Evolutionary conservation across 2,888 invertebrate species (phyloP).

Genomic region (Poecilus cupreus): DNA sequence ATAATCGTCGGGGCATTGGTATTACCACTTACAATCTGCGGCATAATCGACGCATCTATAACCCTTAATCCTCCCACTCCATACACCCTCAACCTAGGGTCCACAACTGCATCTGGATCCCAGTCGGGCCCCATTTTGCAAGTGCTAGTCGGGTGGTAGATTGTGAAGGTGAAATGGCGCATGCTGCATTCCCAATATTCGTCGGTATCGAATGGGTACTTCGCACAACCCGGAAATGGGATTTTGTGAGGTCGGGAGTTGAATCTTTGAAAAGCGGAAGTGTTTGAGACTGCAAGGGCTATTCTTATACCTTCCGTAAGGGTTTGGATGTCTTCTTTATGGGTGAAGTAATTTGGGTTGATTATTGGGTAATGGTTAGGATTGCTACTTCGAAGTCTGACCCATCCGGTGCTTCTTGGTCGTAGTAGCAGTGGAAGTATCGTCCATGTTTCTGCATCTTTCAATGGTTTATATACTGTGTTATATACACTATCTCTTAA

Average conservation of each 20-base stretch:
- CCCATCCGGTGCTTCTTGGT: slow-evolving; percentile 90
- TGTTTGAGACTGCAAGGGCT: slow-evolving; percentile 86
- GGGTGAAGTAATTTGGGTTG: slow-evolving; percentile 94
- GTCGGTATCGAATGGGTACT: slow-evolving; percentile 82
- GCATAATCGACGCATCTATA: slow-evolving; percentile 92
- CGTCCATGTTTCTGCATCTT: slow-evolving; percentile 88
- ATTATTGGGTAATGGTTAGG: slow-evolving; percentile 89
- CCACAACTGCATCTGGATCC: slow-evolving; percentile 87
- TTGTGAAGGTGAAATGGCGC: slow-evolving; percentile 86
- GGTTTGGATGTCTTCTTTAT: slow-evolving; percentile 86
- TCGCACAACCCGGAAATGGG: slow-evolving; percentile 88
- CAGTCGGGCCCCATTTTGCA: slow-evolving; percentile 90
- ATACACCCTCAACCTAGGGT: slow-evolving; percentile 84
- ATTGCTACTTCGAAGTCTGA: slow-evolving; percentile 87
- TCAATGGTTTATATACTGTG: slow-evolving; percentile 88
- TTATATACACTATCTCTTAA: slow-evolving; percentile 88
- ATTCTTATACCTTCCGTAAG: slow-evolving; percentile 90
- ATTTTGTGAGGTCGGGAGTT: slow-evolving; percentile 86
- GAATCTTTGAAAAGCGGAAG: slow-evolving; percentile 86
- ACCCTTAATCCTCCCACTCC: slow-evolving; percentile 86
- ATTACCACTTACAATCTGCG: slow-evolving; percentile 90
- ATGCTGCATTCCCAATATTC: slow-evolving; percentile 92
- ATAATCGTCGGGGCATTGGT: slow-evolving; percentile 93
- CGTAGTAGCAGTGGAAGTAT: slow-evolving; percentile 87
- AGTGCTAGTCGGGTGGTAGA: slow-evolving; percentile 90